Conservation (phyloP, 2,888 invertebrate genomes). For the Chymomyza procnemis region DNA sequence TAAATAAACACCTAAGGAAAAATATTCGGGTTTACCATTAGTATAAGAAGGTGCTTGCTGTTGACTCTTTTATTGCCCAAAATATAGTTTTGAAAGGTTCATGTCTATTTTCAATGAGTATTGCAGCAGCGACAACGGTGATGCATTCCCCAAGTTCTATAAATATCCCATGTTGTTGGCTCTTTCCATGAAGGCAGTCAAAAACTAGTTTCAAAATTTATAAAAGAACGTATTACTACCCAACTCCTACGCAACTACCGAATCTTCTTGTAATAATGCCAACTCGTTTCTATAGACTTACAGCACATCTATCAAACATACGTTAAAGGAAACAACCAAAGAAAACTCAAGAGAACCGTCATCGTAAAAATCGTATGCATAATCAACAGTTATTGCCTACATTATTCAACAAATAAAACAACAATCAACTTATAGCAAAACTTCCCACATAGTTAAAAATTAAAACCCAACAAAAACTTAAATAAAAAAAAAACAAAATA, state of each 20-base stretch:
- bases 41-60: too few species aligned
- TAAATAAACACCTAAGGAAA: too few species aligned
- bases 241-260: not conserved
- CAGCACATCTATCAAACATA: conserved; percentile 57
- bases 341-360: conserved; percentile 62
- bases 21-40: too few species aligned
- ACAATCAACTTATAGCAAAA: conserved; percentile 57
- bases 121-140: too few species aligned
- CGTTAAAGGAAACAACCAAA: conserved; percentile 49
- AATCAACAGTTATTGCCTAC: conserved; percentile 42
- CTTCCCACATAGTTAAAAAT: conserved; percentile 14
- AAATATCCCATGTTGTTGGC: too few species aligned
- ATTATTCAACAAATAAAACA: conserved; percentile 41
- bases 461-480: not conserved
- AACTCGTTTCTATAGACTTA: conserved; percentile 26
- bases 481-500: not conserved
- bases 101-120: too few species aligned
- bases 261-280: not conserved
- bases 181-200: too few species aligned
- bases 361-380: conserved; percentile 61
- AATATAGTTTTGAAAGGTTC: too few species aligned
- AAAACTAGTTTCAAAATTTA: too few species aligned
- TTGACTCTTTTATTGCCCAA: too few species aligned
- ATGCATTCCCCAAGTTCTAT: too few species aligned
- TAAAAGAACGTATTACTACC: not conserved